Base-by-base conservation (phyloP, 2,113 vertebrate genomes). In the Peromyscus leucopus region DNA sequence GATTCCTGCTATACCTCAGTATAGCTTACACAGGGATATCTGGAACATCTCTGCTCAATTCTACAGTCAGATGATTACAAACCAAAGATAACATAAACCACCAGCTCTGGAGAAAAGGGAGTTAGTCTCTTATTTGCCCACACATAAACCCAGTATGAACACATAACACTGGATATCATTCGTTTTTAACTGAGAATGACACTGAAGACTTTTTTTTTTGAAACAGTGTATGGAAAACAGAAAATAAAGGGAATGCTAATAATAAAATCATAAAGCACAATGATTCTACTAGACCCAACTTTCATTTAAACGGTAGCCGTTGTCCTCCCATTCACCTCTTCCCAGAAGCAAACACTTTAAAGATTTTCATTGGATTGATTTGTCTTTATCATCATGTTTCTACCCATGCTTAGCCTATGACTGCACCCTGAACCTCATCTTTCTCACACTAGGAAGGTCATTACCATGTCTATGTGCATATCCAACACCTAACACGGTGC, bases 231-330 rank as follows among this genome's bases (percentile, higher is more conserved):
- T 87, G 17, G 28, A 19, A 48, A 87, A 67, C 28, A 69, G 63
- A 87, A 88, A 86, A 69, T 39, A 69, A 48, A 31, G 28, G 28
- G 9, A 86, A 67, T 28, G 31, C 42, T 46, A 67, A 48, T 24
- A 42, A 63, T 33, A 86, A 85, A 86, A 98, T 97, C 42, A 22
- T 10, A 67, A 87, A 51, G 63, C 63, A 69, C 28, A 87, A 36
- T 69, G 28, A 65, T 17, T 33, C 11, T 63, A 22, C 2, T 7
- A 48, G 63, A 67, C 42, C 11, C 84, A 69, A 51, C 3, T 48
- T 69, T 33, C 9, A 42, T 33, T 69, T 67, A 65, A 86, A 67
- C 2, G 48, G 63, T 21, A 67, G 8, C 42, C 61, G 13, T 69
- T 33, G 39, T 46, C 39, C 26, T 67, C 63, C 42, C 31, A 21